Evolutionary conservation across 2,888 invertebrate genomes (phyloP), one percentile per base, ranked within the genome.

Genomic region (Lypha dubia): DNA sequence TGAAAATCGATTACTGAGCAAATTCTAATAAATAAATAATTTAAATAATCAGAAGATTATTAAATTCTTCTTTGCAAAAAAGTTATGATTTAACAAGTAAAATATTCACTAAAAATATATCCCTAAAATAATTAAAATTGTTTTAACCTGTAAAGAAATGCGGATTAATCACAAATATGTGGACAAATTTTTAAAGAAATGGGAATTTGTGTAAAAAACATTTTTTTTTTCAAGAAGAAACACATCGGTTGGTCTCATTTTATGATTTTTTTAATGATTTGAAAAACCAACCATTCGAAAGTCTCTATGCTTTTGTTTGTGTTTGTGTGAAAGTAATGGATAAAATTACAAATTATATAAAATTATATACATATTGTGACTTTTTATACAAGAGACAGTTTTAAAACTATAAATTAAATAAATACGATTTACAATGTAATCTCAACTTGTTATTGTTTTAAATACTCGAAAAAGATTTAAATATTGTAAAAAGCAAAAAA

Each of bases 361-460:
- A 82, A 58, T 77, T 73, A 41, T 77, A n/a, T n/a, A n/a, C n/a
- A n/a, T n/a, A 53, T 65, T 82, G 67, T 68, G 67, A 60, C 79
- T 73, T 67, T n/a, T 67, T 58, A 53, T 38, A 44, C n/a, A 53
- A 68, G 15, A 53, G 35, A 44, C 32, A 71, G 49, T 62, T 32
- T 20, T 35, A 51, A 58, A 63, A 71, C 67, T 38, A 67, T 32
- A 62, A 68, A 62, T 76, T 71, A 71, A 79, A 83, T 63, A 58
- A 38, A 67, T 38, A 56, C 62, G 51, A 60, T 76, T 74, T 74
- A 62, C 41, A 74, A 15, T 62, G 44, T 53, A 56, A 65, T 63
- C 63, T 20, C 15, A 77, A 71, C 51, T 56, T 49, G 9, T 24
- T 53, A 38, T 62, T 62, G 17, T 60, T 71, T 51, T 51, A 41